Evolutionary conservation across 2,113 vertebrate genomes (phyloP).

Genomic region (Sclerurus mexicanus): DNA sequence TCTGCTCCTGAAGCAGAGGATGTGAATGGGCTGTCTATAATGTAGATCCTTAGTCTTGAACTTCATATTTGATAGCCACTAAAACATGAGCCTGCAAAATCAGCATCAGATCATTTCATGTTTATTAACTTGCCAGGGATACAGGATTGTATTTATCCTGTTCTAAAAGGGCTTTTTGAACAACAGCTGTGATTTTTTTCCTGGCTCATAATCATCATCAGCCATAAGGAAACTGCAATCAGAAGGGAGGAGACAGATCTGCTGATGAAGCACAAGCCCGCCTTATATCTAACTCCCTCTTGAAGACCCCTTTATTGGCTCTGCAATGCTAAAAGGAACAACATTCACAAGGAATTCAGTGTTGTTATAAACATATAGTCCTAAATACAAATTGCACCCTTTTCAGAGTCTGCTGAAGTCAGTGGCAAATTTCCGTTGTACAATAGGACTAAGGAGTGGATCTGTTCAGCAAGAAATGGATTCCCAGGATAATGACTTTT

Average conservation of each 20-base stretch:
- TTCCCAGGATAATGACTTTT: background rate
- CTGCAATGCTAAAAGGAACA: background rate
- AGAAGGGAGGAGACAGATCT: slow-evolving; percentile 23
- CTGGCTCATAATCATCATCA: background rate
- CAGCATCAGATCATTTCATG: background rate
- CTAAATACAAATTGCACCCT: background rate
- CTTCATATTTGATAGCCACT: background rate
- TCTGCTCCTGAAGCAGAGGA: background rate
- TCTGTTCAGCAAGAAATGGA: background rate
- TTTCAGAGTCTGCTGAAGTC: background rate
- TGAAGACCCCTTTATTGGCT: background rate
- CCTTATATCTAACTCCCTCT: background rate
- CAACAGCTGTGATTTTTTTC: slow-evolving; percentile 26
- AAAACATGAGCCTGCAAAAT: background rate
- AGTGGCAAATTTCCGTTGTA: background rate
- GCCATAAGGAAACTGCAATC: slow-evolving; percentile 23
- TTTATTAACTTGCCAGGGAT: background rate
- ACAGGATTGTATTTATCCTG: background rate
- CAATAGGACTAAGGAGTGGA: background rate
- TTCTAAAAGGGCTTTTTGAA: background rate
- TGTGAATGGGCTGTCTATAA: background rate
- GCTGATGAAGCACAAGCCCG: slow-evolving; percentile 47
- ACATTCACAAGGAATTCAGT: background rate
- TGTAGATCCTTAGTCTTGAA: background rate
- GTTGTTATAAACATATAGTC: background rate